Evolutionary conservation across 2,888 invertebrate species (phyloP).

Genomic region (Cephus pygmeus): DNA sequence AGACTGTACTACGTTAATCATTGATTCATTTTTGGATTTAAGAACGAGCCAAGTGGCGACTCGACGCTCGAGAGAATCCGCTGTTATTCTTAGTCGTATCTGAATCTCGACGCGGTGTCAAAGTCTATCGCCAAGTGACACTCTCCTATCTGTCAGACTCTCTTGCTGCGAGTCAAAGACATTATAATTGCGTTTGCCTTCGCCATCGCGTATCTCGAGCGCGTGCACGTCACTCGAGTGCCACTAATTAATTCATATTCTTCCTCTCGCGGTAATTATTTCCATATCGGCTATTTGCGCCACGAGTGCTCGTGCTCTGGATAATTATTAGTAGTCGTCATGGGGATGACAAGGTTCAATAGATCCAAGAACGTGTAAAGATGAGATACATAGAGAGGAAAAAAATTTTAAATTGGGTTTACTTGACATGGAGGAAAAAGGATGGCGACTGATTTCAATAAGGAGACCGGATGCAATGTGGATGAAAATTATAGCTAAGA

Average conservation of each 20-base stretch:
- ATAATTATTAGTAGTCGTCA: neutral
- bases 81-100: neutral
- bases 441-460: neutral
- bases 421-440: neutral
- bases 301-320: constrained; percentile 14
- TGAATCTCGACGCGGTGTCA: neutral
- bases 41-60: neutral
- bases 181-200: constrained; percentile 11
- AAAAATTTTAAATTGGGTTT: too few relatives aligned
- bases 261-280: constrained; percentile 44
- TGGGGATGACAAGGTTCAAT: neutral
- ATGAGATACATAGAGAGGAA: neutral
- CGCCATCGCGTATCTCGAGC: constrained; percentile 43
- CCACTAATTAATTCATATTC: constrained; percentile 49
- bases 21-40: neutral
- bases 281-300: constrained; percentile 39
- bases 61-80: neutral
- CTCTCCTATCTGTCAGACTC: neutral
- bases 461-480: neutral
- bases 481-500: neutral
- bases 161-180: constrained; percentile 37
- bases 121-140: constrained; percentile 8
- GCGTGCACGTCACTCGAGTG: constrained; percentile 42
- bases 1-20: neutral
- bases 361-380: neutral